Conservation (phyloP, 2,113 vertebrate species). For the Siniperca chuatsi region DNA sequence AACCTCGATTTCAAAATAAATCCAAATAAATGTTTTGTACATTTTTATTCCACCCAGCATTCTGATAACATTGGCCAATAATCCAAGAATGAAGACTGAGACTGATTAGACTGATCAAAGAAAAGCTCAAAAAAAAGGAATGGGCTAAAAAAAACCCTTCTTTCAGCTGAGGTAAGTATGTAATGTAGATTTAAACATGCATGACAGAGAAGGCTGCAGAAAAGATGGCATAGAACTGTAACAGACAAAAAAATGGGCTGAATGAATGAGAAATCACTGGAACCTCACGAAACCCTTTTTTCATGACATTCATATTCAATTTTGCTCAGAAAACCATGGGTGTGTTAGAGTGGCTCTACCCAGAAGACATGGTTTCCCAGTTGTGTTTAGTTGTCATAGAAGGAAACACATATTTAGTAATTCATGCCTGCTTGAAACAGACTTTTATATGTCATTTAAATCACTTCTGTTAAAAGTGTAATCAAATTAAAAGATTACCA, state of each 20-base stretch:
- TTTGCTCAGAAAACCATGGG: slow-evolving; percentile 24
- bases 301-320: slow-evolving; percentile 37
- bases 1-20: slow-evolving; percentile 2
- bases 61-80: not conserved
- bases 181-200: slow-evolving; percentile 44
- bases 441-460: slow-evolving; percentile 41
- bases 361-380: slow-evolving; percentile 32
- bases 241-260: slow-evolving; percentile 21
- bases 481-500: slow-evolving; percentile 57
- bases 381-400: slow-evolving; percentile 56
- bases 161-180: slow-evolving; percentile 26
- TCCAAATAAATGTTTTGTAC: not conserved
- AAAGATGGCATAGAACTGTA: slow-evolving; percentile 13
- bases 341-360: slow-evolving; percentile 40
- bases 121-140: slow-evolving; percentile 16
- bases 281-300: slow-evolving; percentile 34
- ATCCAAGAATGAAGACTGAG: slow-evolving; percentile 20
- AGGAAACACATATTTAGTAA: slow-evolving; percentile 44
- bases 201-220: slow-evolving; percentile 33
- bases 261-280: slow-evolving; percentile 42
- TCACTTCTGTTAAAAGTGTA: slow-evolving; percentile 46
- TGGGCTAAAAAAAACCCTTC: slow-evolving; percentile 10
- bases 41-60: not conserved
- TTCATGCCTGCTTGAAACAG: slow-evolving; percentile 55
- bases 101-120: slow-evolving; percentile 34